Base-by-base conservation (phyloP, 2,113 vertebrate genomes). In the Abramis brama region DNA sequence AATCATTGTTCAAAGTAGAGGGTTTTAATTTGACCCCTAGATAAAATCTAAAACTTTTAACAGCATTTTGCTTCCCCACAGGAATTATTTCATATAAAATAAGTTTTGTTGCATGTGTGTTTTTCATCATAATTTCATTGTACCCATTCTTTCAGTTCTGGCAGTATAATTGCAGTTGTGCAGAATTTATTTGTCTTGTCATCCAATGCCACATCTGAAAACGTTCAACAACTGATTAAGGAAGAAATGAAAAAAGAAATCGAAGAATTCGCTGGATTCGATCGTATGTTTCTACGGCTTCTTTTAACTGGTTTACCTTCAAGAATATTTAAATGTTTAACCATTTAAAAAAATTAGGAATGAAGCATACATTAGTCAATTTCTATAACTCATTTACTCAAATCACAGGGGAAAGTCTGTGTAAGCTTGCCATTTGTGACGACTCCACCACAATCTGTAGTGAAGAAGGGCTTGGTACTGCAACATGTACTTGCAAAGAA, bases 201-300 rank as follows among this genome's bases (percentile, higher is more conserved):
- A 3, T 84, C 85, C 2, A 0, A 0, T 0, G 6, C 36, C 25
- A 50, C n/a, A 7, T 19, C n/a, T 11, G 8, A 30, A 0, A 1
- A 9, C 8, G 21, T 79, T 17, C 0, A 0, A 0, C 0, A 1
- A 0, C 0, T 0, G 1, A 50, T 86, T 36, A 0, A 0, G 0
- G 0, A 1, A 0, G 1, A 6, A 15, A 15, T 15, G 6, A 2
- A 6, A 0, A 0, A 0, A 1, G 0, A 1, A 4, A 25, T 68
- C 45, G 4, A 64, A 0, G 0, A 0, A 0, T 47, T 2, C 0
- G 3, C 0, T 33, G 33, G 25, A 9, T 2, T 0, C 1, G 3
- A 21, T 79, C 6, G 86, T 87, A 84, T 33, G 82, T 79, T 50
- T 52, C 15, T 27, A 52, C 15, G 5, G 12, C 21, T 45, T 15